These are phyloP conservation scores for Brachymystax lenok DNA, from an alignment of 2,797 vertebrate species.

Conservation along the genomic window DNA sequence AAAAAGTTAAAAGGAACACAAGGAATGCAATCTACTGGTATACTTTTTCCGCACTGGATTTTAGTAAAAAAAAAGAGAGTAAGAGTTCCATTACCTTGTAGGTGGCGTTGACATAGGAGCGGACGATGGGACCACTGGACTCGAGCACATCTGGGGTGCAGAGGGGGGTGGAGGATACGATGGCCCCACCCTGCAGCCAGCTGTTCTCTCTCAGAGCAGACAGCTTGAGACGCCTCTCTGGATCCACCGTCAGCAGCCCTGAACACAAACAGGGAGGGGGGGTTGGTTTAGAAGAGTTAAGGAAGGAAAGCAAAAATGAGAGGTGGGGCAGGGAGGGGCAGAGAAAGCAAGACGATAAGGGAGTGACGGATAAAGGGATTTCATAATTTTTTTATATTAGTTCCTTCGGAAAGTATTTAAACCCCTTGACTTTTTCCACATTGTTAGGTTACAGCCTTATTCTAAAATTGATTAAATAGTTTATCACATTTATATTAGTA, in stretches of 20 bases:
- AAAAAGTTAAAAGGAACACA: background rate
- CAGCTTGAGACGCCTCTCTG: constrained; percentile 85
- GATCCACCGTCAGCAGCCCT: constrained; percentile 90
- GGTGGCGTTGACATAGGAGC: constrained; percentile 89
- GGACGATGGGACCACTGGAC: constrained; percentile 87
- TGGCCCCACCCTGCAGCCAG: constrained; percentile 88
- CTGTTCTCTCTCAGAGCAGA: constrained; percentile 84
- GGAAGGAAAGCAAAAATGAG: background rate
- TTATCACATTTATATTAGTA: no score
- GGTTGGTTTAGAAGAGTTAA: background rate
- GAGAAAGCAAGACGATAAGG: background rate
- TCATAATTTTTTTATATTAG: no score
- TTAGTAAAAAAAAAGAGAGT: background rate
- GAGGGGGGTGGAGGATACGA: constrained; percentile 88
- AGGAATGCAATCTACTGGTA: no score
- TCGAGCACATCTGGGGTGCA: constrained; percentile 91
- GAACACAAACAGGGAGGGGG: background rate
- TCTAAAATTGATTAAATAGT: no score
- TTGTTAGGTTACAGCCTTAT: no score
- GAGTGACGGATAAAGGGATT: background rate
- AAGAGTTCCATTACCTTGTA: constrained; percentile 79
- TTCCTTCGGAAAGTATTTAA: no score
- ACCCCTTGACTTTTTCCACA: no score
- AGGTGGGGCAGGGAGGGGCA: background rate
- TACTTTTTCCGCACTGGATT: background rate